A percentile compares a stretch with the other conserved stretches of the same genome.
These are phyloP conservation scores for Drosophila sp. DNA, from an alignment of 1,140 invertebrate genomes.

Conservation along the genomic window DNA sequence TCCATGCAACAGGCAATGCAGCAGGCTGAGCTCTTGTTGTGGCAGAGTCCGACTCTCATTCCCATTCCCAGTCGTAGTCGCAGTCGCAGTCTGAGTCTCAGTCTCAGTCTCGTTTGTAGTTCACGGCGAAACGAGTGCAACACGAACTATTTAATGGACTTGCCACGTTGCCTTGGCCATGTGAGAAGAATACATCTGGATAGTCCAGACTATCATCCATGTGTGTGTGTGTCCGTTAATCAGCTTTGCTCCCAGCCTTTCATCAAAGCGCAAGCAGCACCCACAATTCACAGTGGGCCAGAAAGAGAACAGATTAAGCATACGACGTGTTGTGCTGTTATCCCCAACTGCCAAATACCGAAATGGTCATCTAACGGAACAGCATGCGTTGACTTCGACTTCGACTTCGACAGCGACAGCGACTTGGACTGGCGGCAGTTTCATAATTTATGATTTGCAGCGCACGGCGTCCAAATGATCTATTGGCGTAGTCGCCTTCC, in stretches of 20 bases:
- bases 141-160: conserved; percentile 80
- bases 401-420: too few species aligned
- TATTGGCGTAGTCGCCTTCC: conserved; percentile 59
- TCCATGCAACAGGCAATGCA: conserved; percentile 29
- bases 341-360: conserved; percentile 8
- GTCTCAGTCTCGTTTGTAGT: conserved; percentile 16
- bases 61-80: not conserved
- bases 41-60: not conserved
- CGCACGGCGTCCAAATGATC: conserved; percentile 77
- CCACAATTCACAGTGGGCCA: conserved; percentile 34
- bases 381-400: conserved; percentile 52
- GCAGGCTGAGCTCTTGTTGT: too few species aligned
- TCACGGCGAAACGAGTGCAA: conserved; percentile 73
- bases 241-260: conserved; percentile 76
- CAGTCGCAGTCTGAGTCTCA: not conserved
- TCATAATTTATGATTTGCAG: conserved; percentile 77
- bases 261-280: conserved; percentile 74
- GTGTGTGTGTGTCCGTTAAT: conserved; percentile 56
- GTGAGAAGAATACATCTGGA: conserved; percentile 76
- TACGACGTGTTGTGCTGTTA: conserved; percentile 78
- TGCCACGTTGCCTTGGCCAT: conserved; percentile 55
- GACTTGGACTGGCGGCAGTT: conserved; percentile 35
- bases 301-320: conserved; percentile 67
- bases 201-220: conserved; percentile 37
- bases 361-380: conserved; percentile 73